Evolutionary conservation across 2,113 vertebrate genomes (phyloP).

Genomic region (Thunnus thynnus): DNA sequence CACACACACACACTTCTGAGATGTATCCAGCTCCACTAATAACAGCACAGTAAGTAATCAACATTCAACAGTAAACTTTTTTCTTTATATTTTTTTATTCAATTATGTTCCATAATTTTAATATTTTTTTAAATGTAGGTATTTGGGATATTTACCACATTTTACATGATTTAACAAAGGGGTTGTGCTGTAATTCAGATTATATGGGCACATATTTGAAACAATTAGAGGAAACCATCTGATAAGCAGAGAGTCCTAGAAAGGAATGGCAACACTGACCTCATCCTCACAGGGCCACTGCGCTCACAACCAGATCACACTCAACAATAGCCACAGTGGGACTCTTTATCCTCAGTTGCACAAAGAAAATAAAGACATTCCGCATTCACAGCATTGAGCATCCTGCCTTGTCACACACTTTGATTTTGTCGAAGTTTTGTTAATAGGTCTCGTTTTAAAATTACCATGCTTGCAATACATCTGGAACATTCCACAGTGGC

Average conservation of each 20-base stretch:
- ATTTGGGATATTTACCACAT: not conserved
- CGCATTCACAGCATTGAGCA: not conserved
- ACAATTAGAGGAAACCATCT: not conserved
- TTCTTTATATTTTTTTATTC: no score
- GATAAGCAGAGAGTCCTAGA: not conserved
- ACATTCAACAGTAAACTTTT: no score
- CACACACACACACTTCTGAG: no score
- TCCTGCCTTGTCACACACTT: not conserved
- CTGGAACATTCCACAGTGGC: slow-evolving; percentile 23
- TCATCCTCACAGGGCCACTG: not conserved
- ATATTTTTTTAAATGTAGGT: not conserved
- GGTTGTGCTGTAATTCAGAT: not conserved
- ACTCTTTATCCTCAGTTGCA: slow-evolving; percentile 21
- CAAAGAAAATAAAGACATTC: slow-evolving; percentile 19
- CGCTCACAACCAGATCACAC: not conserved
- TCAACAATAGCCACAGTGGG: slow-evolving; percentile 15
- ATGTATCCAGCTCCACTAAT: no score
- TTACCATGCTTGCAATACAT: no score
- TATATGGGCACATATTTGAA: not conserved
- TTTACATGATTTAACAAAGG: not conserved
- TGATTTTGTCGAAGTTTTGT: not conserved
- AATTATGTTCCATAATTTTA: no score
- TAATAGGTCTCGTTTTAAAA: not conserved
- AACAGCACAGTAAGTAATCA: no score
- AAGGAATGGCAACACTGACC: slow-evolving; percentile 1